phyloP scores from a whole-genome alignment of 2,797 vertebrate species.

The Schizopygopsis pylzovi region DNA sequence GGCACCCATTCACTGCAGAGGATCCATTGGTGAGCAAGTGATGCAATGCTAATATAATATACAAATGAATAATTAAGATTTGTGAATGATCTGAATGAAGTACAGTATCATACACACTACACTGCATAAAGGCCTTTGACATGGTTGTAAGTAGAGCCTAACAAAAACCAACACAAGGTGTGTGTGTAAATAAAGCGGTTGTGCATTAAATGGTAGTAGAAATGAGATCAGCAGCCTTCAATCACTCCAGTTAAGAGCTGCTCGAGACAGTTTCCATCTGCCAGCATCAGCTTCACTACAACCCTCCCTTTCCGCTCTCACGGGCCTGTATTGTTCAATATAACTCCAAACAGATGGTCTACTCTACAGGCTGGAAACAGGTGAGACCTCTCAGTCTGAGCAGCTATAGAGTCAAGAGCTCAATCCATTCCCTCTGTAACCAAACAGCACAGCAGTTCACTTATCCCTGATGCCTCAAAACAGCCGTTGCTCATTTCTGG shows the following conservation, averaged over 20 bases:
- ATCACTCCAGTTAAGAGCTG: slow-evolving; percentile 39
- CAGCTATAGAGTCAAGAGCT: slow-evolving; percentile 33
- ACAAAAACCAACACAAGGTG: background rate
- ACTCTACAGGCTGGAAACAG: slow-evolving; percentile 66
- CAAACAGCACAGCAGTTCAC: slow-evolving; percentile 27
- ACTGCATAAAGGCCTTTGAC: no score
- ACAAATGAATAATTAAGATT: background rate
- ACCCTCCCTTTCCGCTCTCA: slow-evolving; percentile 38
- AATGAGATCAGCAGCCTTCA: slow-evolving; percentile 27
- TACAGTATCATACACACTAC: background rate
- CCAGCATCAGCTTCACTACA: slow-evolving; percentile 42
- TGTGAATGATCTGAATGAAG: background rate
- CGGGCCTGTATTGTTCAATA: slow-evolving; percentile 50
- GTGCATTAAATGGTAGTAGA: background rate
- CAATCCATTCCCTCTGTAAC: background rate
- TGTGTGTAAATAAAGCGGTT: slow-evolving; percentile 24
- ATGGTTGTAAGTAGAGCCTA: no score
- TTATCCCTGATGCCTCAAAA: background rate
- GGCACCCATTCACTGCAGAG: background rate
- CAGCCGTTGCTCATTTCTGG: slow-evolving; percentile 50
- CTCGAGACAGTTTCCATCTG: slow-evolving; percentile 13
- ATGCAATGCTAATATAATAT: background rate
- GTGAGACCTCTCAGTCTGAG: slow-evolving; percentile 57
- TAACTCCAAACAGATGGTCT: slow-evolving; percentile 62
- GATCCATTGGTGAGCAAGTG: background rate